These are phyloP conservation scores for Brachyhypopomus occidentalis DNA, from an alignment of 2,113 vertebrate genomes.

Conservation along the genomic window DNA sequence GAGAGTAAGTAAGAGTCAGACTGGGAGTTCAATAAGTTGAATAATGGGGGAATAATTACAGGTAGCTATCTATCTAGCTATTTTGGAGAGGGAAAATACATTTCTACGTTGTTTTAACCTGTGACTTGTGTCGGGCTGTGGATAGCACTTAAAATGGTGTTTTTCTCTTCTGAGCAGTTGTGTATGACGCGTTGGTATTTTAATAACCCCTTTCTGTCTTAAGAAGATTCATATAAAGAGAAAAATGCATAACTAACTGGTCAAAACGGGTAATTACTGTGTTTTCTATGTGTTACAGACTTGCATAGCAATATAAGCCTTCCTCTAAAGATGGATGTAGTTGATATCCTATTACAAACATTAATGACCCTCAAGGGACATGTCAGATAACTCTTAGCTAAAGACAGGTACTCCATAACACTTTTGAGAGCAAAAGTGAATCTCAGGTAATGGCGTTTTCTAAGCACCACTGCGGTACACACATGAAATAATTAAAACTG, in stretches of 20 bases:
- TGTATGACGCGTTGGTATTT: too few species aligned
- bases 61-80: too few species aligned
- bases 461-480: too few species aligned
- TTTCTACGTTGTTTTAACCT: neutral
- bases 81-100: too few species aligned
- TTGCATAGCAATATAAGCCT: neutral
- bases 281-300: neutral
- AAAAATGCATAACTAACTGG: neutral
- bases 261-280: neutral
- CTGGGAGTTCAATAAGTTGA: neutral
- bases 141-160: neutral
- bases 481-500: neutral
- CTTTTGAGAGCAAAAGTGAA: too few species aligned
- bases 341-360: neutral
- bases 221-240: neutral
- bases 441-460: neutral
- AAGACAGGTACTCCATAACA: too few species aligned
- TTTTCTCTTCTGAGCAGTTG: too few species aligned
- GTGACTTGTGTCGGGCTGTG: neutral
- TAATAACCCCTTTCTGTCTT: neutral
- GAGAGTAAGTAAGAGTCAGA: slow-evolving; percentile 83
- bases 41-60: too few species aligned
- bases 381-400: too few species aligned
- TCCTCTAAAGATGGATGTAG: neutral
- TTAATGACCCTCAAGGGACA: neutral